Conservation (phyloP, 2,888 invertebrate genomes). For the Archips crataeganus region DNA sequence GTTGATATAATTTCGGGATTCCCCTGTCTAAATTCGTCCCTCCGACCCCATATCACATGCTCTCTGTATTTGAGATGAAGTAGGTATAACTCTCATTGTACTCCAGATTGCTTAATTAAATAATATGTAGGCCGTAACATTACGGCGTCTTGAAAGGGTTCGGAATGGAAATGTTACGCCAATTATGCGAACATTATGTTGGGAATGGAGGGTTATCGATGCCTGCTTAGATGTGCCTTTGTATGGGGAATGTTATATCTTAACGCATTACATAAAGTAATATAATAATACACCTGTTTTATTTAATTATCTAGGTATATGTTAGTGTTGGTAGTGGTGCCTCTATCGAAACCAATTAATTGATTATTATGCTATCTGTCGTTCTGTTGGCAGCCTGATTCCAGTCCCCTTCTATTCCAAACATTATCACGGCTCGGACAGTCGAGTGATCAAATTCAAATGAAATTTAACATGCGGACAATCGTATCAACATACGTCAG, state of each 20-base stretch:
- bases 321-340: neutral
- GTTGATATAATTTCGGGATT: constrained; percentile 36
- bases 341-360: constrained; percentile 4
- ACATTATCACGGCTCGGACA: constrained; percentile 77
- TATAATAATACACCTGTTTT: constrained; percentile 22
- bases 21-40: constrained; percentile 50
- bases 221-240: constrained; percentile 53
- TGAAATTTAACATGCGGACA: constrained; percentile 78
- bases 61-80: constrained; percentile 67
- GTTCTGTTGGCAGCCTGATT: constrained; percentile 25
- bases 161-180: constrained; percentile 84
- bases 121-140: constrained; percentile 84
- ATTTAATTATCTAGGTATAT: constrained; percentile 10
- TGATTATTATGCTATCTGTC: constrained; percentile 18
- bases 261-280: constrained; percentile 20
- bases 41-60: constrained; percentile 54
- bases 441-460: constrained; percentile 84
- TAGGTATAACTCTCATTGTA: constrained; percentile 80
- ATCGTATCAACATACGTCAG: constrained; percentile 83
- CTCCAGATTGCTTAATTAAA: constrained; percentile 84
- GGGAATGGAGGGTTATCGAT: constrained; percentile 82
- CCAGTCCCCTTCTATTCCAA: constrained; percentile 60
- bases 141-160: constrained; percentile 84
- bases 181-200: constrained; percentile 84
- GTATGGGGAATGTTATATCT: constrained; percentile 40